Base-by-base conservation (phyloP, 1,140 invertebrate genomes). In the Hirudo medicinalis region DNA sequence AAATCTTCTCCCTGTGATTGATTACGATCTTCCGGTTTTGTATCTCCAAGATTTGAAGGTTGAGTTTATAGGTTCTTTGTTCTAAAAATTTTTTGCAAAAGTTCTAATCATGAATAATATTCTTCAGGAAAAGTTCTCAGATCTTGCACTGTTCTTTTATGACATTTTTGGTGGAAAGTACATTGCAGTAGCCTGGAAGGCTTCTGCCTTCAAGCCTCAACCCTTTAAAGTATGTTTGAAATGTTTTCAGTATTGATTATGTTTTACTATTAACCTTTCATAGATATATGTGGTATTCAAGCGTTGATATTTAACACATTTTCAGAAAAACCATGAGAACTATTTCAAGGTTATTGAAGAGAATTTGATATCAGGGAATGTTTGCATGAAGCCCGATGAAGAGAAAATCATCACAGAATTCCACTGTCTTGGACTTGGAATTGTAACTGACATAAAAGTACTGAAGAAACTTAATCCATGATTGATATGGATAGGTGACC, bases 91-190 rank as follows among this genome's bases (percentile, higher is more conserved):
- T 40, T 5, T 11, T 49, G 43, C 6, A 36, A 36, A 36, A 36
- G 32, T 36, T 49, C 43, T 73, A 29, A 69, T 75, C 67, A 22
- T 70, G 63, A 67, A 15, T 17, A 49, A 49, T 49, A 17, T 49
- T 49, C 60, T 86, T 54, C 76, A 91, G 89, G 83, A 84, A 69
- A 85, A 86, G 69, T 95, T 90, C 80, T 85, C 84, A 6, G 86
- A 92, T 43, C 87, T 87, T 76, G 91, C 90, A 0, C 78, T 92
- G 40, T 95, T 96, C 80, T 94, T 96, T 79, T 87, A 93, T 79
- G 90, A 96, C 80, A 82, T 84, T 0, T 91, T 89, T 83, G 92
- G 92, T 27, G 91, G 91, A 36, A 85, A 86, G 72, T 81, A 87
- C 13, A 89, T 97, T 74, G 90, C 86, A 13, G 88, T 94, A 69